Conservation (phyloP, 2,797 vertebrate genomes). For the Xiphophorus birchmanni region DNA sequence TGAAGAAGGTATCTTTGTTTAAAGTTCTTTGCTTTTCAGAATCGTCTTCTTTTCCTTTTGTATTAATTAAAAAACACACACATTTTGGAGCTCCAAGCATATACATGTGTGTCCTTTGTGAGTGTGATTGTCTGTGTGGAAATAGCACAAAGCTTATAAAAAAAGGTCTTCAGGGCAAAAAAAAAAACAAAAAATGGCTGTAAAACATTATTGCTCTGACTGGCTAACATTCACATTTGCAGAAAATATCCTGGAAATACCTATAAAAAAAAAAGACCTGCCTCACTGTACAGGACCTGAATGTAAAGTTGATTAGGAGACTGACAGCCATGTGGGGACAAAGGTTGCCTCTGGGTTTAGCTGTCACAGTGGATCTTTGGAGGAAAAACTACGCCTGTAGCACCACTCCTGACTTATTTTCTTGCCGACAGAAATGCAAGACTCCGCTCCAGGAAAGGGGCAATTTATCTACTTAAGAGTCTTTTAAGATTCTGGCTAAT, state of each 20-base stretch:
- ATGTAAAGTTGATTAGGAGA: constrained; percentile 47
- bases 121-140: neutral
- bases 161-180: constrained; percentile 16
- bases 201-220: constrained; percentile 30
- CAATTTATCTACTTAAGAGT: neutral
- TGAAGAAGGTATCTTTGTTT: neutral
- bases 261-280: constrained; percentile 37
- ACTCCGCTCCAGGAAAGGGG: neutral
- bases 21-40: neutral
- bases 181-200: constrained; percentile 15
- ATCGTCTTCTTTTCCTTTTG: neutral
- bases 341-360: constrained; percentile 41
- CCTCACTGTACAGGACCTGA: constrained; percentile 32
- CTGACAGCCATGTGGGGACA: neutral
- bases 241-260: constrained; percentile 42
- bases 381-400: constrained; percentile 39
- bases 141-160: constrained; percentile 4
- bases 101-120: neutral
- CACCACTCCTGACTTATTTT: constrained; percentile 22
- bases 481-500: neutral
- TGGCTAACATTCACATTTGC: constrained; percentile 49
- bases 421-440: constrained; percentile 24
- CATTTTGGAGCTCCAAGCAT: neutral
- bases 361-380: constrained; percentile 49
- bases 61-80: neutral